Evolutionary conservation across 2,797 vertebrate genomes (phyloP).

Genomic region (Serranus cabrilla): DNA sequence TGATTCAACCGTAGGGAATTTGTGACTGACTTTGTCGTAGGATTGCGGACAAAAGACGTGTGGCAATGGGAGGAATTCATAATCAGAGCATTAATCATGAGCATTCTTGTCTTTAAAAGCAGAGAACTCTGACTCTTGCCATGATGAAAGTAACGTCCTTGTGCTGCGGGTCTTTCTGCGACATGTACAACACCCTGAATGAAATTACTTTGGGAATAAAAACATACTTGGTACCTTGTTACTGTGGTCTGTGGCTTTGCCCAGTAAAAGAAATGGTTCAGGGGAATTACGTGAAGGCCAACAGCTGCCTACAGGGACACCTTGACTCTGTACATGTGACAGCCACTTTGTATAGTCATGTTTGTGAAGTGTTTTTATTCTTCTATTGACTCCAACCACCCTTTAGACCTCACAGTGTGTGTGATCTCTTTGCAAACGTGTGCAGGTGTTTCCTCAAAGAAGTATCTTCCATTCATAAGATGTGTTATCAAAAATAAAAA

Average conservation of each 20-base stretch:
- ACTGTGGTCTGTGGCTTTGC: conserved; percentile 7
- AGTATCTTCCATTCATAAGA: no score
- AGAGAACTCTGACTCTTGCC: not conserved
- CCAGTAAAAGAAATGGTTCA: conserved; percentile 30
- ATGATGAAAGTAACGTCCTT: conserved; percentile 20
- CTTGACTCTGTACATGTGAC: no score
- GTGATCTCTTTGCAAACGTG: no score
- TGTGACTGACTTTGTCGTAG: not conserved
- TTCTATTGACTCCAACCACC: no score
- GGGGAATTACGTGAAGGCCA: conserved; percentile 20
- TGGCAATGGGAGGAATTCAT: conserved; percentile 14
- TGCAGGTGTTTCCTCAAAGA: no score
- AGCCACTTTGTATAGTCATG: no score
- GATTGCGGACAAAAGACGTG: not conserved
- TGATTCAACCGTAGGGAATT: conserved; percentile 20
- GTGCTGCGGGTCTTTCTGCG: not conserved
- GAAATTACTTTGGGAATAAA: conserved; percentile 38
- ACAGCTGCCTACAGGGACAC: not conserved
- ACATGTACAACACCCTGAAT: conserved; percentile 11
- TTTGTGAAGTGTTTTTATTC: no score
- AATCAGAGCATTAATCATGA: conserved; percentile 10
- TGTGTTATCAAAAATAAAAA: no score
- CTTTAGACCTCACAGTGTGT: no score
- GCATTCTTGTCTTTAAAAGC: not conserved
- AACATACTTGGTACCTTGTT: conserved; percentile 24